These are phyloP conservation scores for Dufourea novaeangliae DNA, from an alignment of 1,140 invertebrate species.

Conservation along the genomic window DNA sequence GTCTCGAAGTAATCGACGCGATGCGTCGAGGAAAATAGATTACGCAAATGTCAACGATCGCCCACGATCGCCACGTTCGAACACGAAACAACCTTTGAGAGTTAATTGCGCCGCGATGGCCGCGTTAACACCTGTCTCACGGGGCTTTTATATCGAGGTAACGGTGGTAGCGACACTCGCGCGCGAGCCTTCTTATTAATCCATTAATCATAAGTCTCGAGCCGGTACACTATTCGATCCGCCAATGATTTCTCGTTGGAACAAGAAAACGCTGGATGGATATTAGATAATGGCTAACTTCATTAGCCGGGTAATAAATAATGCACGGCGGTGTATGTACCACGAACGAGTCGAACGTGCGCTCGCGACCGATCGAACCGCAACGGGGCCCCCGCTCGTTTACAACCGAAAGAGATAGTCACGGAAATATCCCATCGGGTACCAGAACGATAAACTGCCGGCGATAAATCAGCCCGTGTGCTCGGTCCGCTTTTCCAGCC, in stretches of 20 bases:
- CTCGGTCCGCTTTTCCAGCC: slow-evolving; percentile 39
- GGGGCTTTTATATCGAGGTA: slow-evolving; percentile 29
- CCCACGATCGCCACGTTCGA: background rate
- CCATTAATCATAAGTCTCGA: slow-evolving; percentile 61
- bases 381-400: slow-evolving; percentile 19
- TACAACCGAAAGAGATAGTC: slow-evolving; percentile 35
- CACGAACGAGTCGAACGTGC: background rate
- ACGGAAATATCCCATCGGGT: slow-evolving; percentile 56
- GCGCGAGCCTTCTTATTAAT: slow-evolving; percentile 56
- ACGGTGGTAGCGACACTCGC: slow-evolving; percentile 44
- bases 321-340: slow-evolving; percentile 20
- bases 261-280: slow-evolving; percentile 47
- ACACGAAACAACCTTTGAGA: slow-evolving; percentile 19
- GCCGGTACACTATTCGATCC: slow-evolving; percentile 30
- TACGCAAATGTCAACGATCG: background rate
- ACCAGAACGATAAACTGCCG: slow-evolving; percentile 48
- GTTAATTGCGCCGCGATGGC: slow-evolving; percentile 40
- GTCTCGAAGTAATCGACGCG: no score
- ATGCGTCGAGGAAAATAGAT: background rate
- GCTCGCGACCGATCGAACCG: slow-evolving; percentile 5
- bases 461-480: slow-evolving; percentile 52
- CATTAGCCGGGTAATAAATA: slow-evolving; percentile 62
- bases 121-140: slow-evolving; percentile 57
- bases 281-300: slow-evolving; percentile 66
- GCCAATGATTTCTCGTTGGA: slow-evolving; percentile 41